Evolutionary conservation across 2,113 vertebrate genomes (phyloP).

Genomic region (Girardinichthys multiradiatus): DNA sequence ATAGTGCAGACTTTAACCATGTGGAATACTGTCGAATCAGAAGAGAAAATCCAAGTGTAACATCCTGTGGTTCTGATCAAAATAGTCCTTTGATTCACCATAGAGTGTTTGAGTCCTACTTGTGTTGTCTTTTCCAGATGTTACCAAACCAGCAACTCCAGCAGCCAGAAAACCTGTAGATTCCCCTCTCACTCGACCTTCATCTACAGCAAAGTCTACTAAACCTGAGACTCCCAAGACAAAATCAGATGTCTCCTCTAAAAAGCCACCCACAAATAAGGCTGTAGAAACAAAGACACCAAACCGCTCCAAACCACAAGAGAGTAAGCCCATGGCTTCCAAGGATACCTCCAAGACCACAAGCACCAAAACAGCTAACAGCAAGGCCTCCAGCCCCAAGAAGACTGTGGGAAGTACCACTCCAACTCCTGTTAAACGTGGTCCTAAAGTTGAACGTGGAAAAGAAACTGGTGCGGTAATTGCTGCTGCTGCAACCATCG

Average conservation of each 20-base stretch:
- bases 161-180: constrained; percentile 73
- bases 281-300: constrained; percentile 71
- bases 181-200: constrained; percentile 66
- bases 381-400: constrained; percentile 76
- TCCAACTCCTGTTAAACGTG: constrained; percentile 79
- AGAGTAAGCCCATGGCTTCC: constrained; percentile 62
- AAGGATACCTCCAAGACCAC: constrained; percentile 64
- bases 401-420: constrained; percentile 80
- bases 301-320: constrained; percentile 68
- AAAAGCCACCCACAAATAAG: constrained; percentile 67
- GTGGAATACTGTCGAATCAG: neutral
- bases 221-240: constrained; percentile 75
- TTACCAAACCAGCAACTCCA: constrained; percentile 69
- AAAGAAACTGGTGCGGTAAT: constrained; percentile 46
- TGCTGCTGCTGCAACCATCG: constrained; percentile 44
- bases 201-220: constrained; percentile 63
- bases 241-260: constrained; percentile 64
- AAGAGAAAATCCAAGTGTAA: neutral
- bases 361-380: constrained; percentile 53
- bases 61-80: neutral
- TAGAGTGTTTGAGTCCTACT: neutral
- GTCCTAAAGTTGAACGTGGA: constrained; percentile 65
- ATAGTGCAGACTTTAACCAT: neutral
- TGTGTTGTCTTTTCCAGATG: constrained; percentile 67
- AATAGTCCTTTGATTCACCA: neutral